Evolutionary conservation across 2,888 invertebrate species (phyloP), one percentile per base, ranked within the genome.

Genomic region (Sceliomorpha sp.): DNA sequence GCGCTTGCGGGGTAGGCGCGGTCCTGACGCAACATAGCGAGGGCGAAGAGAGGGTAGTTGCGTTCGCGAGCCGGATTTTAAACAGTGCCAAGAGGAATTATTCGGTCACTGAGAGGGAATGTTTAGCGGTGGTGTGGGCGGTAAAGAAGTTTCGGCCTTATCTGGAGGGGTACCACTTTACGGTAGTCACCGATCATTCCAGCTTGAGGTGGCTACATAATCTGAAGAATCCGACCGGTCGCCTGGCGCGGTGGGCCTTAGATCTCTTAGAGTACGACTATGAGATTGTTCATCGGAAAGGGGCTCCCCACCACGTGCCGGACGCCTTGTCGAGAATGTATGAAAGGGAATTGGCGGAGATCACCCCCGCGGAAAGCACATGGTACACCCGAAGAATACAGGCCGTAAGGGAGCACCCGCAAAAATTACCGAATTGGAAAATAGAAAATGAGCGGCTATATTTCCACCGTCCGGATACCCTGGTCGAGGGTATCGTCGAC

Each of bases 111-210:
- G 72, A 73, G 26, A 56, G 39, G 0, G 74, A 72, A 10, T 68
- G 63, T 4, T 29, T 67, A 0, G 63, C 63, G 0, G 51, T 70
- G 0, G 6, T 66, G 0, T 73, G 68, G 66, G 29, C 66, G 0
- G 40, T 70, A 0, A 4, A 13, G 0, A 72, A 67, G 12, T 59
- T 63, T 10, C 39, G 56, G 0, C 45, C 32, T 0, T 72, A 72
- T 12, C 44, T 75, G 0, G 66, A 73, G 26, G 72, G 60, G 0
- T 62, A 55, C 4, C 27, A 14, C 7, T 68, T 76, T 10, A 74
- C 68, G 0, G 75, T 75, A 0, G 45, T 75, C 0, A 79, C 78
- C 0, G 76, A 79, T 10, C 67, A 75, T 8, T 50, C 31, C 2
- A 66, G 63, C 12, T 12, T 74, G 0, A 29, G 44, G 1, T 71